phyloP scores from a whole-genome alignment of 2,888 invertebrate species.

The Caenorhabditis japonica region DNA sequence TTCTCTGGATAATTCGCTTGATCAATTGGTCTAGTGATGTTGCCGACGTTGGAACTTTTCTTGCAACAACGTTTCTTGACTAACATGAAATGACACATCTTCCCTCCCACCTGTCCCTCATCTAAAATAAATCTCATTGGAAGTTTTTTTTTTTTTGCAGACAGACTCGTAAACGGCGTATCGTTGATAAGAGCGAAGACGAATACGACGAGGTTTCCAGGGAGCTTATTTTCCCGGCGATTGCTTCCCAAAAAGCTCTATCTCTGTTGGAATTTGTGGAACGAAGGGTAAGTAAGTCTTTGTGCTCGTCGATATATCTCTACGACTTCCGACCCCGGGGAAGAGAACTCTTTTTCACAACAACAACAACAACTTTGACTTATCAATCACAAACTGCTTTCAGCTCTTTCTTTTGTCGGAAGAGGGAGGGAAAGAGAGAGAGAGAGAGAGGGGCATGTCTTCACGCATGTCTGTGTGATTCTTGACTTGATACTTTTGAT shows the following conservation, averaged over 20 bases:
- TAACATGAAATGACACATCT: slow-evolving; percentile 11
- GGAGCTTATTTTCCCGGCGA: slow-evolving; percentile 23
- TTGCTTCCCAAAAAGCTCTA: slow-evolving; percentile 21
- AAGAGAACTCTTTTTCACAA: no score
- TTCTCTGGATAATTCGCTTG: slow-evolving; percentile 34
- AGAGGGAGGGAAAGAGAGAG: no score
- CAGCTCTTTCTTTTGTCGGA: slow-evolving; percentile 11
- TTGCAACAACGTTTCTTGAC: slow-evolving; percentile 33
- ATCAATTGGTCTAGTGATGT: slow-evolving; percentile 33
- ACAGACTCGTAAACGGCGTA: slow-evolving; percentile 10
- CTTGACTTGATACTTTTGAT: no score
- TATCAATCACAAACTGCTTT: slow-evolving; percentile 43
- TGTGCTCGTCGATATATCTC: no score
- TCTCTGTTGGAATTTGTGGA: slow-evolving; percentile 34
- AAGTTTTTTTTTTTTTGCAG: no score
- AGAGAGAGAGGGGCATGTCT: no score
- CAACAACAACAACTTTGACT: no score
- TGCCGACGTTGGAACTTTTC: slow-evolving; percentile 22
- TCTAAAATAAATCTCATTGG: no score
- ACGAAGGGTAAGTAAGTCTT: slow-evolving; percentile 18
- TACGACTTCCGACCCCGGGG: no score
- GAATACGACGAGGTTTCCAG: slow-evolving; percentile 7
- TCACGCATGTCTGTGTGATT: no score
- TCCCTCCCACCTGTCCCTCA: neutral
- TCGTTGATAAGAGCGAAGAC: neutral